phyloP scores from a whole-genome alignment of 2,888 invertebrate species.

The Ophioninae sp. region DNA sequence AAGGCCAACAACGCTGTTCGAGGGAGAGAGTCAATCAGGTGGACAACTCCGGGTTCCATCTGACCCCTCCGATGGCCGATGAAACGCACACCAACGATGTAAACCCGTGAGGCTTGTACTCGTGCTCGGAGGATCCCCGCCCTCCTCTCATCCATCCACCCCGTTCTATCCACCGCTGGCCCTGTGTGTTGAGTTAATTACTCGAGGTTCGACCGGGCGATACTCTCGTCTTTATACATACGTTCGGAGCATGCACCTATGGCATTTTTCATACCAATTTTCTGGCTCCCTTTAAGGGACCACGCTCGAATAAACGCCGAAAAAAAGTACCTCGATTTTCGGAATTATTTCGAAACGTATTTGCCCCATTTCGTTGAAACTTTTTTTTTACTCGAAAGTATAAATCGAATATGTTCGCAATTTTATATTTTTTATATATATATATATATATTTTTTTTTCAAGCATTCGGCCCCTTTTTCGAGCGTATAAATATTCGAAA shows the following conservation, averaged over 20 bases:
- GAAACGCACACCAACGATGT: constrained; percentile 31
- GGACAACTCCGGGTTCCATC: constrained; percentile 45
- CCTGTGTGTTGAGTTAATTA: constrained; percentile 39
- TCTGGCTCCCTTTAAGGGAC: background rate
- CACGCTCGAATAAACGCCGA: too few species aligned
- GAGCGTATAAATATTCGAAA: too few species aligned
- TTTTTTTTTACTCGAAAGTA: too few species aligned
- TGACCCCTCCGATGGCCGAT: constrained; percentile 27
- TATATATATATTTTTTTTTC: too few species aligned
- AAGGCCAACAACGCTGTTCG: constrained; percentile 46
- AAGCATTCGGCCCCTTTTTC: too few species aligned
- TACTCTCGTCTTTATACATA: constrained; percentile 4
- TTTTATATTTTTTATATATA: background rate
- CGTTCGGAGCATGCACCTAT: background rate
- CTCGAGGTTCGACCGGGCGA: constrained; percentile 42
- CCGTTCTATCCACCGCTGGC: background rate
- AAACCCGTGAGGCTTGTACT: background rate
- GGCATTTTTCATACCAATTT: constrained; percentile 3
- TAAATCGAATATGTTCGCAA: background rate
- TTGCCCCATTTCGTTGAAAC: too few species aligned
- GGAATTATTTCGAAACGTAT: too few species aligned
- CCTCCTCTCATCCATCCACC: constrained; percentile 29
- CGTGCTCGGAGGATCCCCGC: constrained; percentile 6
- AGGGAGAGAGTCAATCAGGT: constrained; percentile 63
- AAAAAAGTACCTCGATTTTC: too few species aligned